Conservation (phyloP, 2,797 vertebrate species). For the Crypturellus tataupa region DNA sequence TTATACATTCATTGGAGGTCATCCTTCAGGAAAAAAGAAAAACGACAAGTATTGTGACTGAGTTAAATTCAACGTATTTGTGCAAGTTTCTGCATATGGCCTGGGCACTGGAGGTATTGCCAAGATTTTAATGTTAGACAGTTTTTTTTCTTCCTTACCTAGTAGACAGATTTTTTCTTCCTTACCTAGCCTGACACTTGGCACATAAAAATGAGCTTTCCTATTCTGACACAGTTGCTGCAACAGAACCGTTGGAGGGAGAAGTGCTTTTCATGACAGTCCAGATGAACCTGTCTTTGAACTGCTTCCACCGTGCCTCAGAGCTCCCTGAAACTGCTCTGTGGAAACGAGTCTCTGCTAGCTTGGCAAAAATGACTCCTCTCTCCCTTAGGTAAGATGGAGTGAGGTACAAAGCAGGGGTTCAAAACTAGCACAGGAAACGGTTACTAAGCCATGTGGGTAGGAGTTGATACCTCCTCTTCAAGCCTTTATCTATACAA, state of each 20-base stretch:
- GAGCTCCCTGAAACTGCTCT: not conserved
- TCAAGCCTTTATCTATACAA: not conserved
- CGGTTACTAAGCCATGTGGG: not conserved
- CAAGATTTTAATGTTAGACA: not conserved
- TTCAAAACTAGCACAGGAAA: not conserved
- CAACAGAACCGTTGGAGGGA: not conserved
- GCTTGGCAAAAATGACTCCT: not conserved
- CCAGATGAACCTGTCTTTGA: not conserved
- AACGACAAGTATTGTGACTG: conserved; percentile 51
- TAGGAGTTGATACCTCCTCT: fast-evolving
- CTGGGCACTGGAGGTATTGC: not conserved
- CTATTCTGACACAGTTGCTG: not conserved
- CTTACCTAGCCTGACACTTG: not conserved
- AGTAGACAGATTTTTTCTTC: no score
- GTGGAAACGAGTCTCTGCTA: not conserved
- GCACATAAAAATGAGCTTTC: not conserved
- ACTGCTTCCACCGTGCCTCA: not conserved
- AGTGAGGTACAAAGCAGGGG: not conserved
- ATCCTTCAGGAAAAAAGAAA: conserved; percentile 59
- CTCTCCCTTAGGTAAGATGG: not conserved
- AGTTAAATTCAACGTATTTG: conserved; percentile 47
- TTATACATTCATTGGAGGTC: conserved; percentile 77
- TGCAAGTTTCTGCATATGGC: not conserved
- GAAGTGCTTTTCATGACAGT: not conserved
- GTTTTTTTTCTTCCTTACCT: no score